These are phyloP conservation scores for Rhyacichthys aspro DNA, from an alignment of 2,797 vertebrate genomes.

Conservation along the genomic window DNA sequence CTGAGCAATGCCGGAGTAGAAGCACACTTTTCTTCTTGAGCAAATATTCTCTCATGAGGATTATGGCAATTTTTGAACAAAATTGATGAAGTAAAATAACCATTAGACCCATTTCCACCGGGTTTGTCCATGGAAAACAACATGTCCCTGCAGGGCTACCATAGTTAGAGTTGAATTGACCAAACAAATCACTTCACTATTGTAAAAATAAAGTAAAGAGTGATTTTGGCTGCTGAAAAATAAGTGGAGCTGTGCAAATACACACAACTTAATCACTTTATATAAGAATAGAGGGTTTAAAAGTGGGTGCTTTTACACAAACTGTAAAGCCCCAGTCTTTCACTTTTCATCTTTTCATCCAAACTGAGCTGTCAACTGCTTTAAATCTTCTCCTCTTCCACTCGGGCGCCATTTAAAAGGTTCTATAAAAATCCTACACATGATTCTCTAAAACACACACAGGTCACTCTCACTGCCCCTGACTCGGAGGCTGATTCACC, in stretches of 20 bases:
- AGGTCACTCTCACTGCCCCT: slow-evolving; percentile 5
- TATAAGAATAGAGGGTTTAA: background rate
- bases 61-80: too few species aligned
- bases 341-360: slow-evolving; percentile 16
- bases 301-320: slow-evolving; percentile 4
- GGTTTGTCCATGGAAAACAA: too few species aligned
- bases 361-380: slow-evolving; percentile 19
- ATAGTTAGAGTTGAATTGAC: too few species aligned
- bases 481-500: slow-evolving; percentile 52
- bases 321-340: slow-evolving; percentile 3
- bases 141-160: too few species aligned
- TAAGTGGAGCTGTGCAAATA: background rate
- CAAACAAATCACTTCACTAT: too few species aligned
- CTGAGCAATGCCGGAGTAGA: too few species aligned
- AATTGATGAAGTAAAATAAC: too few species aligned
- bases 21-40: too few species aligned
- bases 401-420: slow-evolving; percentile 14
- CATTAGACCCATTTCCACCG: too few species aligned
- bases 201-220: too few species aligned
- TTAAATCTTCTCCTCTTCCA: slow-evolving; percentile 18
- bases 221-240: background rate
- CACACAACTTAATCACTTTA: too few species aligned
- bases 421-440: slow-evolving; percentile 11
- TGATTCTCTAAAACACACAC: slow-evolving; percentile 15
- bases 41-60: too few species aligned